Base-by-base conservation (phyloP, 1,140 invertebrate genomes). In the Caenorhabditis latens region DNA sequence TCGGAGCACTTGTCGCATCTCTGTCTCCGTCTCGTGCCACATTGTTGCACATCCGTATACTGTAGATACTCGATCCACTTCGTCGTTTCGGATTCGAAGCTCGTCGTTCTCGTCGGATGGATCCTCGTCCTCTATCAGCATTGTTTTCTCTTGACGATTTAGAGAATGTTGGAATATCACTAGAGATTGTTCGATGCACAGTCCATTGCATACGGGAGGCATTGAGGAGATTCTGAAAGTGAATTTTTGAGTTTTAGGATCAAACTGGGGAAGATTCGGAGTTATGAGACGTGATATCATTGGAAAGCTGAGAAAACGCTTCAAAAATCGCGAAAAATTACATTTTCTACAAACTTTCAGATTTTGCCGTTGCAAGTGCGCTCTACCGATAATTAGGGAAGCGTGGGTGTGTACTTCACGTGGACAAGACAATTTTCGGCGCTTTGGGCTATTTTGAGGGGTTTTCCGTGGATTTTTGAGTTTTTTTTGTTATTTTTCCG, bases 21-120 rank as follows among this genome's bases (percentile, higher is more conserved):
- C 93, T 9, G 88, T 92, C 61, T 91, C 90, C 0, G 92, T 94
- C 87, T 94, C 93, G 85, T 94, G 93, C 93, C 93, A 94, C 93
- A 94, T 93, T 40, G 93, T 94, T 21, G 93, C 93, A 87, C 93
- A 94, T 57, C 93, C 90, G 88, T 93, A 94, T 13, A 94, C 91
- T 46, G 90, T 92, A 2, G 93, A 91, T 6, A 92, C 91, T 32
- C 90, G n/a, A 42, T 79, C 84, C 4, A 87, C 88, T 43, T 91
- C 89, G 21, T 86, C 83, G 53, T 90, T 84, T 67, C 84, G 84
- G n/a, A 88, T 75, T 43, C 85, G 42, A 14, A 79, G 40, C 19
- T 83, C 58, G 58, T 85, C 90, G 32, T 89, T 67, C 11, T 87
- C 90, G 21, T 67, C 65, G n/a, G 24, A 32, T 11, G 89, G 83